These are phyloP conservation scores for Anneissia japonica DNA, from an alignment of 35 echinoderm and acorn worm species.

Conservation along the genomic window DNA sequence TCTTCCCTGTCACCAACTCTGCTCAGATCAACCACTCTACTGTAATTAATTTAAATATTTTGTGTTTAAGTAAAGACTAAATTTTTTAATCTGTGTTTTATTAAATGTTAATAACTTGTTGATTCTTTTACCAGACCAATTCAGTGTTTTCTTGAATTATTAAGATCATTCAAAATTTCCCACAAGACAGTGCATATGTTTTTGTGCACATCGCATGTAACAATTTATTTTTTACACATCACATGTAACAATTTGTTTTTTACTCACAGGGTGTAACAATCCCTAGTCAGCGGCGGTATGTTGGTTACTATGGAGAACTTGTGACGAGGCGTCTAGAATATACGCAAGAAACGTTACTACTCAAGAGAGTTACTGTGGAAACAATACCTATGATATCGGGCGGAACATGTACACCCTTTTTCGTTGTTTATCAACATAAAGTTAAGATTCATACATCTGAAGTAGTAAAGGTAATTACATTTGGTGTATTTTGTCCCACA, in stretches of 20 bases:
- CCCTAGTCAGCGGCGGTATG: slow-evolving; percentile 95
- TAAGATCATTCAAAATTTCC: no score
- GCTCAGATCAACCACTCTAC: no score
- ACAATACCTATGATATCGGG: slow-evolving; percentile 92
- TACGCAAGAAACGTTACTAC: slow-evolving; percentile 55
- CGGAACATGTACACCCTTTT: slow-evolving; percentile 86
- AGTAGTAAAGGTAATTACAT: slow-evolving; percentile 66
- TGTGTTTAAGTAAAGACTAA: no score
- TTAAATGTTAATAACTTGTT: no score
- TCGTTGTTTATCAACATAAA: slow-evolving; percentile 94
- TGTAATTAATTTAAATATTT: no score
- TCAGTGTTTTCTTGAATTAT: no score
- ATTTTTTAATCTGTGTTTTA: no score
- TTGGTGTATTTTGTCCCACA: not conserved
- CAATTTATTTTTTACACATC: not conserved
- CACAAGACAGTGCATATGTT: no score
- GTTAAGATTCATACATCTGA: slow-evolving; percentile 82
- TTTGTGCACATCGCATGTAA: not conserved
- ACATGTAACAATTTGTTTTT: slow-evolving; percentile 2
- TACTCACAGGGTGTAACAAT: slow-evolving; percentile 82
- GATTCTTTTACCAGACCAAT: no score
- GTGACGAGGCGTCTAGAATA: slow-evolving; percentile 44
- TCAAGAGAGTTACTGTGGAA: slow-evolving; percentile 74
- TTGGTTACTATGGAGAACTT: slow-evolving; percentile 94
- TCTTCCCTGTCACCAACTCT: no score